A percentile compares a stretch with the other conserved stretches of the same genome.
Conservation (phyloP, 2,888 invertebrate genomes). For the Dynastes hyllus region DNA sequence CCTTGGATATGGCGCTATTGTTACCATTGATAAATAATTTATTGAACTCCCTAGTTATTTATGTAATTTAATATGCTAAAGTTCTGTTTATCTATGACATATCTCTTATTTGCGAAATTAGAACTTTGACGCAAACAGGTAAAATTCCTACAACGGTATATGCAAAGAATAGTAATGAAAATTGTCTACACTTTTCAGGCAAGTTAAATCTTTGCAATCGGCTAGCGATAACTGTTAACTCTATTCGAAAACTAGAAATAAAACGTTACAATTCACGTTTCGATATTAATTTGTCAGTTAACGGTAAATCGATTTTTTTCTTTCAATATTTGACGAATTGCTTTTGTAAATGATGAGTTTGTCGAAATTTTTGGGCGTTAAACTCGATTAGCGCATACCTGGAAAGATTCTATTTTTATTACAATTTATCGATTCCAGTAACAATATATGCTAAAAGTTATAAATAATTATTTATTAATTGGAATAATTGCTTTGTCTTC, state of each 20-base stretch:
- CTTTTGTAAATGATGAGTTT: background rate
- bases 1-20: constrained; percentile 3
- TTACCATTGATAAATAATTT: constrained; percentile 1
- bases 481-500: too few species aligned
- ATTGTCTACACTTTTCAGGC: constrained; percentile 10
- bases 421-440: too few species aligned
- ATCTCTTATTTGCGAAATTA: constrained; percentile 27
- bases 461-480: too few species aligned
- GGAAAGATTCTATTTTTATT: background rate
- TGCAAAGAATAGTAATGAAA: constrained; percentile 7
- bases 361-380: background rate
- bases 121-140: constrained; percentile 44
- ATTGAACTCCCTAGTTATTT: constrained; percentile 17
- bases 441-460: too few species aligned
- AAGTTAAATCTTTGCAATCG: background rate
- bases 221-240: constrained; percentile 15
- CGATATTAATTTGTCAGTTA: constrained; percentile 1
- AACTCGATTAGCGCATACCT: background rate
- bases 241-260: background rate
- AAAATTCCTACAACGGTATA: constrained; percentile 28
- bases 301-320: constrained; percentile 14
- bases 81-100: constrained; percentile 27
- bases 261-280: constrained; percentile 19
- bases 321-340: background rate
- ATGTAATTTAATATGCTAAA: constrained; percentile 25